A percentile compares a stretch with the other conserved stretches of the same genome.
Evolutionary conservation across 1,140 invertebrate species (phyloP).

Genomic region (Papilio polytes): DNA sequence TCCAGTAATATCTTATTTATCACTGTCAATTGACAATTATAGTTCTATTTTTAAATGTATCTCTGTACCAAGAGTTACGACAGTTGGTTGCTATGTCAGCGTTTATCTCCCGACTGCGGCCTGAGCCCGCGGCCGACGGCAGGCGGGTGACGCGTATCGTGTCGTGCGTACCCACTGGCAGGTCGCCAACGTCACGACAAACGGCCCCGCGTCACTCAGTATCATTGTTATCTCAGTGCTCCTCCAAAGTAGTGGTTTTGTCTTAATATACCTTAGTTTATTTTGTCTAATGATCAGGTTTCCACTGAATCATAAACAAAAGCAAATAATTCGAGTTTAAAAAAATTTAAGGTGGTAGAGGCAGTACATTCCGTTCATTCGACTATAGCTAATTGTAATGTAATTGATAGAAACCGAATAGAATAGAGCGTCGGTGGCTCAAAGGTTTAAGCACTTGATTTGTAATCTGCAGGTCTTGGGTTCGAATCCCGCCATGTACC

Average conservation of each 20-base stretch:
- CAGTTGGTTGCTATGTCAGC: conserved; percentile 49
- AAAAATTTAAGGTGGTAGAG: not conserved
- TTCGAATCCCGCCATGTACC: too few relatives aligned
- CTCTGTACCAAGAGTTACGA: conserved; percentile 3
- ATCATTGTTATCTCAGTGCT: conserved; percentile 24
- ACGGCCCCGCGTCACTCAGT: conserved; percentile 5
- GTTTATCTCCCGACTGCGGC: conserved; percentile 43
- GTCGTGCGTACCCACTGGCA: conserved; percentile 34
- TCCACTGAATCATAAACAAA: not conserved
- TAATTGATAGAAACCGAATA: too few relatives aligned
- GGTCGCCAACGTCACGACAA: conserved; percentile 19
- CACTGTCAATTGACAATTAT: not conserved
- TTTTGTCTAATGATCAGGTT: not conserved
- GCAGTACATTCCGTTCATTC: not conserved
- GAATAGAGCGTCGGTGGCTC: too few relatives aligned
- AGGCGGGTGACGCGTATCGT: not conserved
- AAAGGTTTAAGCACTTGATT: too few relatives aligned
- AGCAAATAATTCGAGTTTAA: not conserved
- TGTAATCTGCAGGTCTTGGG: too few relatives aligned
- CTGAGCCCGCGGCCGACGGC: conserved; percentile 10
- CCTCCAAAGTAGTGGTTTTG: not conserved
- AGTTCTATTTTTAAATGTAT: conserved; percentile 6
- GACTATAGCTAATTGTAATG: not conserved
- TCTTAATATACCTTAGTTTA: not conserved
- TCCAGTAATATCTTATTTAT: not conserved